phyloP scores from a whole-genome alignment of 2,113 vertebrate species.

The Carassius auratus region DNA sequence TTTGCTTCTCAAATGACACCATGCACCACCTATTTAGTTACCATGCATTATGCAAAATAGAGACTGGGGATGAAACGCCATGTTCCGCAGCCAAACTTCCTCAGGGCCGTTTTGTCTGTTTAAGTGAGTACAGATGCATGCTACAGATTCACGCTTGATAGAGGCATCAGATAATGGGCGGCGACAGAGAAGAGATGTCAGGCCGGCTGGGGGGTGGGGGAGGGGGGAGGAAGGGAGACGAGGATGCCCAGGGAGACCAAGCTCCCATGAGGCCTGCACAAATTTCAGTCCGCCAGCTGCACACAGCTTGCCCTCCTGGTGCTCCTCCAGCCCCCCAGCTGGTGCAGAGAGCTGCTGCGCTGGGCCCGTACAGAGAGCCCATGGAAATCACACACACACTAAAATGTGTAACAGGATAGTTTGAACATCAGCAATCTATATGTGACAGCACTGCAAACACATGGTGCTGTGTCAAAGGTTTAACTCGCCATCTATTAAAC shows the following conservation, averaged over 20 bases:
- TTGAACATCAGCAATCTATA: slow-evolving; percentile 24
- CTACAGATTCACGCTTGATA: slow-evolving; percentile 27
- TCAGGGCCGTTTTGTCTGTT: slow-evolving; percentile 23
- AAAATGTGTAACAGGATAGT: background rate
- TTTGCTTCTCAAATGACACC: background rate
- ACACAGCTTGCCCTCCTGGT: slow-evolving; percentile 73
- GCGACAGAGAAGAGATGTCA: slow-evolving; percentile 12
- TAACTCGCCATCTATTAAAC: background rate
- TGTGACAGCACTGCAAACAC: slow-evolving; percentile 20
- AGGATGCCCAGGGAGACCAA: slow-evolving; percentile 64
- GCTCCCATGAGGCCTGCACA: slow-evolving; percentile 68
- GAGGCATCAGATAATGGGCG: slow-evolving; percentile 44
- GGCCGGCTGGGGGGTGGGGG: slow-evolving; percentile 22
- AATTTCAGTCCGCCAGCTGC: slow-evolving; percentile 75
- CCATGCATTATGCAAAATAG: background rate
- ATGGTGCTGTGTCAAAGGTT: slow-evolving; percentile 3
- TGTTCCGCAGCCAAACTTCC: slow-evolving; percentile 20
- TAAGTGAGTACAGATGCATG: slow-evolving; percentile 38
- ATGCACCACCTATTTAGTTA: background rate
- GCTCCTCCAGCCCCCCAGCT: slow-evolving; percentile 68
- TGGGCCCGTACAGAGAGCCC: background rate
- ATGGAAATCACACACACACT: slow-evolving; percentile 8
- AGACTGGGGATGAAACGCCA: background rate
- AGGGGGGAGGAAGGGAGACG: slow-evolving; percentile 43
- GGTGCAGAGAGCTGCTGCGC: slow-evolving; percentile 58